Percentiles rank a stretch among this genome's conserved stretches.
These are phyloP conservation scores for Phenganax stokvisi DNA, from an alignment of 92 coral and sea anemone genomes.

Conservation along the genomic window DNA sequence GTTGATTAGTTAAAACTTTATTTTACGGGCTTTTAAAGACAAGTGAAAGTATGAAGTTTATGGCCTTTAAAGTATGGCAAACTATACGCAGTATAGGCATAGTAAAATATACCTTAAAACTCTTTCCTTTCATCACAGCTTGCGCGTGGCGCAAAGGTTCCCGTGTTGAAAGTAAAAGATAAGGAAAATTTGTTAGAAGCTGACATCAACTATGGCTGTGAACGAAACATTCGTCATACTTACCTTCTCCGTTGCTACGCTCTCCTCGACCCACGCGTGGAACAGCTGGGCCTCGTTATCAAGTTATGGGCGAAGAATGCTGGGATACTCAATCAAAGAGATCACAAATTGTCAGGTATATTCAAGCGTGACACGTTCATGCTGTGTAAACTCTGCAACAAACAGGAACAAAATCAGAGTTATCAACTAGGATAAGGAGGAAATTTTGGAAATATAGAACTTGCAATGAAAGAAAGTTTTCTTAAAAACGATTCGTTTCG, in stretches of 20 bases:
- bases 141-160: slow-evolving; percentile 55
- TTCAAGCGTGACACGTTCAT: not conserved
- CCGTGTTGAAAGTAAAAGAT: slow-evolving; percentile 54
- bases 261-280: slow-evolving; percentile 52
- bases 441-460: not conserved
- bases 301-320: slow-evolving; percentile 62
- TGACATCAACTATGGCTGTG: slow-evolving; percentile 52
- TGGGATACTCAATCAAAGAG: slow-evolving; percentile 53
- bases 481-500: too few species aligned
- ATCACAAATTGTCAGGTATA: slow-evolving; percentile 66
- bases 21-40: too few species aligned
- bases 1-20: too few species aligned
- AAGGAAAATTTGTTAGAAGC: slow-evolving; percentile 44
- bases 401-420: not conserved
- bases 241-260: slow-evolving; percentile 62
- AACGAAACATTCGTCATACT: slow-evolving; percentile 50
- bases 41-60: too few species aligned
- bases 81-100: too few species aligned
- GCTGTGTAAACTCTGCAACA: not conserved
- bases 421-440: not conserved
- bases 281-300: slow-evolving; percentile 51
- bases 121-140: slow-evolving; percentile 31
- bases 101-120: not conserved
- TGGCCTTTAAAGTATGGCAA: too few species aligned
- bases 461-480: too few species aligned